Conservation (phyloP, 2,797 vertebrate genomes). For the Tamandua tetradactyla region DNA sequence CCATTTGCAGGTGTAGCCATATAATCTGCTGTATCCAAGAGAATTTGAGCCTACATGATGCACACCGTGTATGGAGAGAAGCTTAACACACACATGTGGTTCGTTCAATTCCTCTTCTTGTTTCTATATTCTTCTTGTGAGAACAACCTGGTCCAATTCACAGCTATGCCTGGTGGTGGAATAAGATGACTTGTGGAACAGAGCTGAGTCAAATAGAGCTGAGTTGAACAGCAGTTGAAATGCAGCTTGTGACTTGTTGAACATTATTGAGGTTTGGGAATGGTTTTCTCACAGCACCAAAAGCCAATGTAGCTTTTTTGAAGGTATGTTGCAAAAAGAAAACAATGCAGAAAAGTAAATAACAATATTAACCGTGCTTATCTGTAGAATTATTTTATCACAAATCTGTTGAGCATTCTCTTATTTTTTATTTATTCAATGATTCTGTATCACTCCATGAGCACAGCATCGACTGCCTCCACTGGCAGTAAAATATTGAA, state of each 20-base stretch:
- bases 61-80: not conserved
- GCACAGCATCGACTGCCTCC: not conserved
- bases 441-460: not conserved
- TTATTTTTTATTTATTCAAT: not conserved
- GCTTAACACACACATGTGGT: not conserved
- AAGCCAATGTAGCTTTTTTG: not conserved
- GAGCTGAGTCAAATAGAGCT: not conserved
- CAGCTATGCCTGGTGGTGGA: not conserved
- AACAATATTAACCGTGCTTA: not conserved
- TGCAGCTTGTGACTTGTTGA: not conserved
- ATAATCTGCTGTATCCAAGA: not conserved
- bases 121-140: not conserved
- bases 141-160: not conserved
- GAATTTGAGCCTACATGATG: not conserved
- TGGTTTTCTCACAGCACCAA: not conserved
- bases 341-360: not conserved
- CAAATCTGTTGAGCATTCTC: not conserved
- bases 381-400: not conserved
- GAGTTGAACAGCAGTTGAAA: not conserved
- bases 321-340: not conserved
- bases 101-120: not conserved
- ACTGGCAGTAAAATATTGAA: not conserved
- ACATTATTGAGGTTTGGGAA: not conserved
- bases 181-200: not conserved
- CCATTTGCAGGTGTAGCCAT: not conserved